phyloP scores from a whole-genome alignment of 2,113 vertebrate genomes.

The Pelecanus crispus region DNA sequence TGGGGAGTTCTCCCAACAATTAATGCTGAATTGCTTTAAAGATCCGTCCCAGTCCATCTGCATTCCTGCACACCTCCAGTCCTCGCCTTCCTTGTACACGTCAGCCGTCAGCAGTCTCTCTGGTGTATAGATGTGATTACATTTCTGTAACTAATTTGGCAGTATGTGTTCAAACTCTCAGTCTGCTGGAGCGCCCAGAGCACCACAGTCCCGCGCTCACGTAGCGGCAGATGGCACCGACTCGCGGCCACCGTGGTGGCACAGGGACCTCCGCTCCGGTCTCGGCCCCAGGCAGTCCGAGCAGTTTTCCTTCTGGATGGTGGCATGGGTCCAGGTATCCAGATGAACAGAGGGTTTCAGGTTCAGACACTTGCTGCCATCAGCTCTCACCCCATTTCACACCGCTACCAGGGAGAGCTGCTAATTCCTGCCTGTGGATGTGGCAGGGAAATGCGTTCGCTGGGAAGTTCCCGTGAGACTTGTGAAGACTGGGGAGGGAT shows the following conservation, averaged over 20 bases:
- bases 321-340: neutral
- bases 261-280: neutral
- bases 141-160: neutral
- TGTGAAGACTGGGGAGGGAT: neutral
- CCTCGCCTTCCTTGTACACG: neutral
- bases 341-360: neutral
- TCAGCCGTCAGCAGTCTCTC: neutral
- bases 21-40: neutral
- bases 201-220: neutral
- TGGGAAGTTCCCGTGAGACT: neutral
- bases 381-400: neutral
- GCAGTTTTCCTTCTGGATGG: neutral
- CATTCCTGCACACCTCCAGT: neutral
- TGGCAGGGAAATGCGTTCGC: fast-evolving
- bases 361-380: neutral
- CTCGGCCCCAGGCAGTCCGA: neutral
- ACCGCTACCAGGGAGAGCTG: neutral
- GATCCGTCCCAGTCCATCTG: neutral
- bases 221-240: neutral
- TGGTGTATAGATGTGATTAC: neutral
- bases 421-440: neutral
- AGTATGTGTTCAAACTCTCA: neutral
- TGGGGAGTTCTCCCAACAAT: neutral
- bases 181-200: neutral
- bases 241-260: neutral